Evolutionary conservation across 2,797 vertebrate species (phyloP), one percentile per base, ranked within the genome.

Genomic region (Falco naumanni): DNA sequence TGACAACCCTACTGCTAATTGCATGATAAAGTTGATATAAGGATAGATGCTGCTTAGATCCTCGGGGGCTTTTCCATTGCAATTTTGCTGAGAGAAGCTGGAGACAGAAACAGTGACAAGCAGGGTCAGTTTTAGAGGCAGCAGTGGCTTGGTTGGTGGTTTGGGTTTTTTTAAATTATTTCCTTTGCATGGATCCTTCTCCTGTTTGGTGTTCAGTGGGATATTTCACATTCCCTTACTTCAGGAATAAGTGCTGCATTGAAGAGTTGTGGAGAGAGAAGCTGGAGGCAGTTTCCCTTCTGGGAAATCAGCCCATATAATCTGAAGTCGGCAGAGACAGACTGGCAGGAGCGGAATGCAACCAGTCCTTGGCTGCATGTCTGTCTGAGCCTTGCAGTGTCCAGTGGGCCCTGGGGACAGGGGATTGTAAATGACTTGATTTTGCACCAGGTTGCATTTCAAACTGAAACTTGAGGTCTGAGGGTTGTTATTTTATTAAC

Each of bases 261-360:
- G 81, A 90, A 43, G 74, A 93, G 77, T 16, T 83, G 79, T 65
- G 47, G 50, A 81, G 88, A 65, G 68, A 71, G 88, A 66, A 84
- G 88, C 74, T 94, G 81, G 84, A 92, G 90, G 81, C 93, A 71
- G 60, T 92, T 93, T 71, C 54, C 61, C 84, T 87, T 95, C 90
- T 96, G 90, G 94, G 92, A 96, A 92, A 95, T 92, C 66, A 92
- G 86, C 86, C 81, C 71, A 21, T 89, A 16, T 48, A 80, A 96
- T 86, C 77, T 68, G 33, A 37, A 89, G 86, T 22, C 59, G 2
- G 78, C 89, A 87, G 90, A 87, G 89, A 79, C 84, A 80, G 59
- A 16, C 53, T 91, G 91, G 95, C 87, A 91, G 87, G 79, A 41
- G 41, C 6, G 2, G 76, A 59, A 68, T 15, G 71, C 50, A 84